Conservation (phyloP, 2,888 invertebrate species). For the Julus scanicus region DNA sequence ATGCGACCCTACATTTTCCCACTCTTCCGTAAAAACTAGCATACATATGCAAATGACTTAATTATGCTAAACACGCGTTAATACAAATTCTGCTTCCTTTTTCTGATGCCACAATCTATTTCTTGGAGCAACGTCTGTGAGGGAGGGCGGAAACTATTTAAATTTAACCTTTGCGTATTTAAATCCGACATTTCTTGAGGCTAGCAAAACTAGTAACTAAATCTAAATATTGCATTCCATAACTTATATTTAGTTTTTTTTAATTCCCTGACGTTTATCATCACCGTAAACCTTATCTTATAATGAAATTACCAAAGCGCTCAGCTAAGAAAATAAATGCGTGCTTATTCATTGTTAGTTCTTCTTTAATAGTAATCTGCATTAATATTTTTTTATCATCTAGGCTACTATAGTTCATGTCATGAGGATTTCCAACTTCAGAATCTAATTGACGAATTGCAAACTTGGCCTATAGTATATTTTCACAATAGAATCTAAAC, state of each 20-base stretch:
- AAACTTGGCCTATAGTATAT: too few species aligned
- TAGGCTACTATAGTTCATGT: too few species aligned
- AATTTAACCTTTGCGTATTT: background rate
- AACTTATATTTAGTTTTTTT: background rate
- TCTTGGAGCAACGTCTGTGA: background rate
- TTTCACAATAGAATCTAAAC: too few species aligned
- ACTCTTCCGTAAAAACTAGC: background rate
- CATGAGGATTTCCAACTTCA: too few species aligned
- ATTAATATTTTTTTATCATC: too few species aligned
- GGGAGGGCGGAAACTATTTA: background rate
- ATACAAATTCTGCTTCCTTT: background rate
- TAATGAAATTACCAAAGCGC: too few species aligned
- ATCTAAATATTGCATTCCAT: background rate
- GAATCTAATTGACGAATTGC: too few species aligned
- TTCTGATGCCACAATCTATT: background rate
- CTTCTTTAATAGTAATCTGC: too few species aligned
- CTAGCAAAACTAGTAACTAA: background rate
- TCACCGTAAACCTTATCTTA: too few species aligned
- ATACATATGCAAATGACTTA: background rate
- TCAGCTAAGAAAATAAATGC: too few species aligned
- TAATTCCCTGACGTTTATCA: too few species aligned
- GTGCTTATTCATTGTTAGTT: too few species aligned
- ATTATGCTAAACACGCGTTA: slow-evolving; percentile 14
- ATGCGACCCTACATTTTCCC: background rate
- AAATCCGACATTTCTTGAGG: background rate